phyloP scores from a whole-genome alignment of 1,140 invertebrate genomes.

The Drosophila subobscura region DNA sequence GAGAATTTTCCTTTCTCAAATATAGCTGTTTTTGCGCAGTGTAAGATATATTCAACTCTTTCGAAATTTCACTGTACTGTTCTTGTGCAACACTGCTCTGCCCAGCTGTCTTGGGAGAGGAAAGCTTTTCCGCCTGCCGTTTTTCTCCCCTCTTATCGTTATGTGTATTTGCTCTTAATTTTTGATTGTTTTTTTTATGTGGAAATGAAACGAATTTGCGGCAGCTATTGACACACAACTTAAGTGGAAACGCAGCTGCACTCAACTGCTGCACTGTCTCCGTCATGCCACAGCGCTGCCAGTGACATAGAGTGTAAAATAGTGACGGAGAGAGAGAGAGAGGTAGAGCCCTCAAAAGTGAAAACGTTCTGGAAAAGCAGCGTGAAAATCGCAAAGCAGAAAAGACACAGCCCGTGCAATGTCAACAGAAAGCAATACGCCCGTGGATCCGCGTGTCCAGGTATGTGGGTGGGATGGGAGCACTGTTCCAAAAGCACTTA shows the following conservation, averaged over 20 bases:
- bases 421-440: constrained; percentile 83
- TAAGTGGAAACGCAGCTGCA: constrained; percentile 4
- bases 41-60: too few relatives aligned
- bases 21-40: too few relatives aligned
- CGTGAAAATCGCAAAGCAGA: not conserved
- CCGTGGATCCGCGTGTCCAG: constrained; percentile 84
- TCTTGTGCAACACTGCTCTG: too few relatives aligned
- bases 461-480: constrained; percentile 33
- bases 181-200: constrained; percentile 34
- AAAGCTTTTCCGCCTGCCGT: constrained; percentile 5
- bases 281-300: constrained; percentile 12
- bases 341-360: not conserved
- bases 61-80: too few relatives aligned
- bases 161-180: constrained; percentile 27
- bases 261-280: constrained; percentile 9
- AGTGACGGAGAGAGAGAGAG: not conserved
- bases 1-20: too few relatives aligned
- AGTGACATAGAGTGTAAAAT: not conserved
- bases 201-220: constrained; percentile 41
- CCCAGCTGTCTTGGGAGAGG: constrained; percentile 7
- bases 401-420: constrained; percentile 37
- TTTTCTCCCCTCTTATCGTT: constrained; percentile 50
- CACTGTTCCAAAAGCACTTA: too few relatives aligned
- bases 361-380: constrained; percentile 2
- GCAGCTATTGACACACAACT: constrained; percentile 22